A percentile compares a stretch with the other conserved stretches of the same genome.
These are phyloP conservation scores for Ceratina calcarata DNA, from an alignment of 1,140 invertebrate genomes.

Conservation along the genomic window DNA sequence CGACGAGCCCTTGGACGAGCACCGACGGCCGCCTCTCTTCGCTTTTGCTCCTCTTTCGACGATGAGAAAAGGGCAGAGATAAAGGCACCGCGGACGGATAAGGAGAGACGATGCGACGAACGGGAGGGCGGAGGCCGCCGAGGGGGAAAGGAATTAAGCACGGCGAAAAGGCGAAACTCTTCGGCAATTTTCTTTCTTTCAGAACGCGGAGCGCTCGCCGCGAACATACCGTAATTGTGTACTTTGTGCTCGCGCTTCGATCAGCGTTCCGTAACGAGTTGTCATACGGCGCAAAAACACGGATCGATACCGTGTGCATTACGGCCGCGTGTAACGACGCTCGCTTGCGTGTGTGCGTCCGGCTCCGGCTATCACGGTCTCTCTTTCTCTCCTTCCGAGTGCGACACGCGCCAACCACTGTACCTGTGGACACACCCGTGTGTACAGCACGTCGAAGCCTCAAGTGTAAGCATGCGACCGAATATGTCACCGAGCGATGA, in stretches of 20 bases:
- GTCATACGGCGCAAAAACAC: slow-evolving; percentile 66
- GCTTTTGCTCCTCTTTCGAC: too few species aligned
- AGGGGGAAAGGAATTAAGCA: slow-evolving; percentile 40
- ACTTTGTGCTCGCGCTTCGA: slow-evolving; percentile 65
- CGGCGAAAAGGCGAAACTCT: slow-evolving; percentile 58
- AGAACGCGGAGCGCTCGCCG: slow-evolving; percentile 36
- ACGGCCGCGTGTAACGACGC: slow-evolving; percentile 48
- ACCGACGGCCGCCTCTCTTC: too few species aligned
- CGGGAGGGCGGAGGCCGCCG: neutral
- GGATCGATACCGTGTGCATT: slow-evolving; percentile 65
- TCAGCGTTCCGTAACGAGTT: slow-evolving; percentile 69
- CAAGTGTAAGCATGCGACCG: slow-evolving; percentile 52
- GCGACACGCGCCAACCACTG: slow-evolving; percentile 31
- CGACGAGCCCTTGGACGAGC: slow-evolving; percentile 41
- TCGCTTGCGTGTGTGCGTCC: neutral
- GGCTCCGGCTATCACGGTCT: neutral
- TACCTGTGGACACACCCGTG: slow-evolving; percentile 26
- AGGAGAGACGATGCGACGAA: neutral
- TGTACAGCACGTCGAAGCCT: slow-evolving; percentile 31
- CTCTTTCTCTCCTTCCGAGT: neutral
- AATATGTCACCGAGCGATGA: slow-evolving; percentile 67
- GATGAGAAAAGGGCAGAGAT: neutral
- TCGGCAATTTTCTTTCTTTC: slow-evolving; percentile 48
- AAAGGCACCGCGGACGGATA: neutral
- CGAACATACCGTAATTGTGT: slow-evolving; percentile 59